phyloP scores from a whole-genome alignment of 2,888 invertebrate species.

The Drosophila neotestacea region DNA sequence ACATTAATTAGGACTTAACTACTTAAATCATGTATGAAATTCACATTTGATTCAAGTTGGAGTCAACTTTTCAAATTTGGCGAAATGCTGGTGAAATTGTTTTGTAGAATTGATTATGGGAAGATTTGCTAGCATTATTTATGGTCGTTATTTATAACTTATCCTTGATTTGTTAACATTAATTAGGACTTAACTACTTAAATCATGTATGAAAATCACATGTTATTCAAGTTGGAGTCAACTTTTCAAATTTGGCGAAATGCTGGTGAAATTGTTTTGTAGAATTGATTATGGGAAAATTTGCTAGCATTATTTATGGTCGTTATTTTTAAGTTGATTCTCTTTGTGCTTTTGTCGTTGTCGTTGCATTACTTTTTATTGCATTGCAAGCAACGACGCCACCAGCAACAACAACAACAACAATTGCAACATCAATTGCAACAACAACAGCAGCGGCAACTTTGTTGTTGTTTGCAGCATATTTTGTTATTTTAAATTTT shows the following conservation, averaged over 20 bases:
- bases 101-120: constrained; percentile 16
- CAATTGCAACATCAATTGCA: constrained; percentile 15
- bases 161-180: too few species aligned
- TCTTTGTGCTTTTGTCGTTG: constrained; percentile 26
- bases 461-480: constrained; percentile 44
- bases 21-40: too few species aligned
- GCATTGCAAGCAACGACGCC: constrained; percentile 36
- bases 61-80: too few species aligned
- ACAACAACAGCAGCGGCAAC: constrained; percentile 24
- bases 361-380: constrained; percentile 60
- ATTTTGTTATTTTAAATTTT: constrained; percentile 70
- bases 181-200: too few species aligned
- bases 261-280: constrained; percentile 11
- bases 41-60: too few species aligned
- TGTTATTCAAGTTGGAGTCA: too few species aligned
- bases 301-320: constrained; percentile 51
- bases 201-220: too few species aligned
- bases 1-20: too few species aligned
- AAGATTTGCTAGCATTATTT: constrained; percentile 43
- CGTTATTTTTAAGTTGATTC: constrained; percentile 55
- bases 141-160: constrained; percentile 59
- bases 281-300: constrained; percentile 18
- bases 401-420: constrained; percentile 14
- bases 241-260: constrained; percentile 6
- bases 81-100: constrained; percentile 23